phyloP scores from a whole-genome alignment of 2,797 vertebrate genomes.

The Neomorphus geoffroyi region DNA sequence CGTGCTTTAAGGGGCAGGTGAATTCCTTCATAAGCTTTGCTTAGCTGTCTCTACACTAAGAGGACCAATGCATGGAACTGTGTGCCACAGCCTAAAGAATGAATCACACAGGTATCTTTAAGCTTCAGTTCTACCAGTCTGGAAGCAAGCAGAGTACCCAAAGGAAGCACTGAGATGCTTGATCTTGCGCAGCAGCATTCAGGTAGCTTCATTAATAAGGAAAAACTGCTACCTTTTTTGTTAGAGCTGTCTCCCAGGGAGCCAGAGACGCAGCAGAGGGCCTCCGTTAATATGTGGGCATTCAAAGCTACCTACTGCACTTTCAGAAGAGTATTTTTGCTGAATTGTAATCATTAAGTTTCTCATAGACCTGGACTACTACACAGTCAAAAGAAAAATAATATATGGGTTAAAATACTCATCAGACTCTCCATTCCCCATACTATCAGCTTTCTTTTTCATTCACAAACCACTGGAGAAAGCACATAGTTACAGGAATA shows the following conservation, averaged over 20 bases:
- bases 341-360: neutral
- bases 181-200: neutral
- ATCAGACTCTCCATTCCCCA: neutral
- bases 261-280: neutral
- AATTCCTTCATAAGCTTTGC: neutral
- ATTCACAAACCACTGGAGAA: neutral
- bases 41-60: neutral
- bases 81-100: accelerated
- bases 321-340: neutral
- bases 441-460: neutral
- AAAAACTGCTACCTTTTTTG: neutral
- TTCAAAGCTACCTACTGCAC: neutral
- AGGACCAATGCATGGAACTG: neutral
- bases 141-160: neutral
- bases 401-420: neutral
- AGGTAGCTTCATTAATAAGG: neutral
- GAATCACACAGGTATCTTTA: accelerated
- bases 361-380: neutral
- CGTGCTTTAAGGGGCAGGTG: neutral
- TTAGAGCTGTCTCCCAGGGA: neutral
- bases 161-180: neutral
- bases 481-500: neutral
- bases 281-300: neutral
- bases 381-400: neutral
- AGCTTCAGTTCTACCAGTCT: neutral